Evolutionary conservation across 2,797 vertebrate species (phyloP), one percentile per base, ranked within the genome.

Genomic region (Cephalopachus bancanus): DNA sequence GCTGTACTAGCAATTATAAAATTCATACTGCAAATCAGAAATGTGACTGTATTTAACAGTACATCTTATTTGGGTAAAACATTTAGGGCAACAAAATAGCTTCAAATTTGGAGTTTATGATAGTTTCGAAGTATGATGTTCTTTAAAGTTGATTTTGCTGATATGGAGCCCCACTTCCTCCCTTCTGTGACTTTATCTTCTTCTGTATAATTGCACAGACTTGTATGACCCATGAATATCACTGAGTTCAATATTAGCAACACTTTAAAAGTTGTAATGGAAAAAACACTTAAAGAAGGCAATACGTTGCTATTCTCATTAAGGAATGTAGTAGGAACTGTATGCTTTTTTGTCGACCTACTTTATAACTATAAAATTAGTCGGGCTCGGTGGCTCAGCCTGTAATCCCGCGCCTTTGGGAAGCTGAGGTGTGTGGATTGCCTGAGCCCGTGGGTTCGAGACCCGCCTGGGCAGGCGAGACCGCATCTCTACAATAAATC

Each of bases 1-100:
- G 72, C 3, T 75, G 0, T 49, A 10, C 83, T 75, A 80, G 59
- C 22, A 37, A 5, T 76, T 88, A 10, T 91, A 83, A 84, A 83
- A 94, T 81, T 69, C 14, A 37, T 75, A n/a, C 37, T n/a, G 24
- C 88, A 96, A 78, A 83, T 88, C 83, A 65, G 55, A 72, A 51
- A 65, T 83, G 20, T 44, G 62, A 67, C 17, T 64, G 7, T 30
- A 81, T 93, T 53, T 83, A 65, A 51, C 89, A 64, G 10, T 69
- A 30, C 11, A 64, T 67, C 44, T 44, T 71, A 49, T 33, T 65
- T 30, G 7, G 37, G 37, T 76, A 57, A 87, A 94, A 92, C 51
- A 74, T 78, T 30, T 37, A 84, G 3, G 55, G 28, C 69, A 74
- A 59, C 67, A 93, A 33, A 60, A 33, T 65, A 79, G 6, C 17